A percentile compares a stretch with the other conserved stretches of the same genome.
These are phyloP conservation scores for Cephus cinctus DNA, from an alignment of 1,140 invertebrate genomes.

Conservation along the genomic window DNA sequence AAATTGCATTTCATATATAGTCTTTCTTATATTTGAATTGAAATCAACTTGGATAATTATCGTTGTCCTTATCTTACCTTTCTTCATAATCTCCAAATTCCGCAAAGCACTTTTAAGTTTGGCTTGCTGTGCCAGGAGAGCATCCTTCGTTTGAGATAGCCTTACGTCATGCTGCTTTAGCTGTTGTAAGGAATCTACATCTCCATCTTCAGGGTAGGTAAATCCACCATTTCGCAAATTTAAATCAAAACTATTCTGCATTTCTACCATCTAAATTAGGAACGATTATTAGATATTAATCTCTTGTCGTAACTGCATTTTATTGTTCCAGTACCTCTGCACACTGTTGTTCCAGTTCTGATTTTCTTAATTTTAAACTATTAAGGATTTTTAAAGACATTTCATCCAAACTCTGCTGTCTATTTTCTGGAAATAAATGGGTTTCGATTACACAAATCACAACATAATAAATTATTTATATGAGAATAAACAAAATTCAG, in stretches of 20 bases:
- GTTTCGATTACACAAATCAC: slow-evolving; percentile 27
- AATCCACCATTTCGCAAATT: slow-evolving; percentile 67
- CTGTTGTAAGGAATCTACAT: slow-evolving; percentile 62
- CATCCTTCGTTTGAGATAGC: slow-evolving; percentile 63
- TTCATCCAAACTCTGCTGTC: slow-evolving; percentile 71
- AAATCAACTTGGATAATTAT: slow-evolving; percentile 1
- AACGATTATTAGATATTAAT: slow-evolving; percentile 8
- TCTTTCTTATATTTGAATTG: neutral
- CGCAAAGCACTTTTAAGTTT: slow-evolving; percentile 59
- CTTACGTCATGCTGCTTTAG: slow-evolving; percentile 66
- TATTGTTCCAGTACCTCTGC: slow-evolving; percentile 43
- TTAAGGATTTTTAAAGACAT: slow-evolving; percentile 72
- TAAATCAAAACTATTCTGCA: slow-evolving; percentile 58
- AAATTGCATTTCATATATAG: slow-evolving; percentile 8
- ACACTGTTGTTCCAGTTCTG: slow-evolving; percentile 67
- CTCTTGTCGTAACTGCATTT: neutral
- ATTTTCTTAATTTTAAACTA: slow-evolving; percentile 66
- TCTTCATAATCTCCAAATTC: slow-evolving; percentile 41
- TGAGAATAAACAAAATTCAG: slow-evolving; percentile 57
- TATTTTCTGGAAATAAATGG: slow-evolving; percentile 36
- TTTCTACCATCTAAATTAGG: slow-evolving; percentile 57
- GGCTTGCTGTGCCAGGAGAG: slow-evolving; percentile 64
- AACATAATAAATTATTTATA: slow-evolving; percentile 62
- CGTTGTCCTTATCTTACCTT: slow-evolving; percentile 31
- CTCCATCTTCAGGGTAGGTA: slow-evolving; percentile 64